These are phyloP conservation scores for Crotophaga sulcirostris DNA, from an alignment of 2,113 vertebrate genomes.

Conservation along the genomic window DNA sequence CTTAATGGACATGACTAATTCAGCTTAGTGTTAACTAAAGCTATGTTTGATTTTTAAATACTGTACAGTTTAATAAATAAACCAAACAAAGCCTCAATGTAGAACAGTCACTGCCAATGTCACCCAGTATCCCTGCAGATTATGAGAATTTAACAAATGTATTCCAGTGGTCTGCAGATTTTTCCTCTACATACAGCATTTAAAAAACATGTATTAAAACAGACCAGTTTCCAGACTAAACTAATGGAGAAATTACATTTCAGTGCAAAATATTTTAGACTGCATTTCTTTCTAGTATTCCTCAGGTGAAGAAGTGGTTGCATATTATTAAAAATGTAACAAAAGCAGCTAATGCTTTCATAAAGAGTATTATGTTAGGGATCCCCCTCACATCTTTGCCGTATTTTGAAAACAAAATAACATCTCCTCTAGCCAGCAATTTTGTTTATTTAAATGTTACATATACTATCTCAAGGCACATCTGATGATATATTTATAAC, in stretches of 20 bases:
- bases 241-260: constrained; percentile 93
- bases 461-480: constrained; percentile 99
- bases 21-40: constrained; percentile 93
- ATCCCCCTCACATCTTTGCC: constrained; percentile 81
- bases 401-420: constrained; percentile 89
- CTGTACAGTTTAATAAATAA: constrained; percentile 99
- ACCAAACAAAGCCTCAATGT: constrained; percentile 92
- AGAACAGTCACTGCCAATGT: constrained; percentile 93
- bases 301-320: constrained; percentile 97
- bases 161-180: constrained; percentile 84
- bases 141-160: constrained; percentile 82
- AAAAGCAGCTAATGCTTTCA: constrained; percentile 98
- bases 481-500: constrained; percentile 95
- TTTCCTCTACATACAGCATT: constrained; percentile 84
- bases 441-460: constrained; percentile 90
- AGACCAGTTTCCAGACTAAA: constrained; percentile 94
- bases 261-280: constrained; percentile 98
- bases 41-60: constrained; percentile 97
- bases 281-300: constrained; percentile 89
- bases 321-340: constrained; percentile 98
- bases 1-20: constrained; percentile 87
- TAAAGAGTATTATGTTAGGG: constrained; percentile 87
- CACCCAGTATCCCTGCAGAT: constrained; percentile 88
- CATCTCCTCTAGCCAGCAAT: constrained; percentile 94
- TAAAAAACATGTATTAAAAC: constrained; percentile 86